phyloP scores from a whole-genome alignment of 2,113 vertebrate species.

The Brienomyrus longianalis region DNA sequence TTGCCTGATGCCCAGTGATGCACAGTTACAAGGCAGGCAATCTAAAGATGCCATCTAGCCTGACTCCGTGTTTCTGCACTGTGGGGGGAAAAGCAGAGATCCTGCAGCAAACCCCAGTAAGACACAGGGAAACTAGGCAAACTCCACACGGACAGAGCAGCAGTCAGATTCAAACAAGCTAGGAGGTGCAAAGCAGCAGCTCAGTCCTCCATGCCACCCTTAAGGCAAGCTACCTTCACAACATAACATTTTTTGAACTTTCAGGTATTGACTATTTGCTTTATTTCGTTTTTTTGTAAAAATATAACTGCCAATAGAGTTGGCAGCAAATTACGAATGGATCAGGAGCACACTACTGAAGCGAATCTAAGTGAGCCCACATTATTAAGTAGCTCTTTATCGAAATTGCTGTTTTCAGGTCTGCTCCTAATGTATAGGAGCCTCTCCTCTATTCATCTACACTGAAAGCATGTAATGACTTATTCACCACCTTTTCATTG shows the following conservation, averaged over 20 bases:
- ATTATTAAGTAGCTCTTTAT: background rate
- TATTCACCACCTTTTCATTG: background rate
- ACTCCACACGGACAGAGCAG: background rate
- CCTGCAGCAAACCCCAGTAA: background rate
- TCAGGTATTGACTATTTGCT: background rate
- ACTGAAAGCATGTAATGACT: background rate
- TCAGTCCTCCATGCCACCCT: background rate
- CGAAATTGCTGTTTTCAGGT: background rate
- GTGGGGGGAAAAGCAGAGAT: background rate
- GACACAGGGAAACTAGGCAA: background rate
- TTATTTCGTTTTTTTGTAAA: background rate
- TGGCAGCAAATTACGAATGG: background rate
- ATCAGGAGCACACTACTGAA: background rate
- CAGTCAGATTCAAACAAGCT: background rate
- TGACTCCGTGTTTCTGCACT: background rate
- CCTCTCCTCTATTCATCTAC: background rate
- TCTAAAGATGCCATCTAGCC: background rate
- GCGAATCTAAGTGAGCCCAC: background rate
- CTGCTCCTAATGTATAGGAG: background rate
- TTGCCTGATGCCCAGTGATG: background rate
- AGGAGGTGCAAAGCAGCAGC: background rate
- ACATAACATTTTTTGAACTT: background rate
- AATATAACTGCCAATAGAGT: background rate
- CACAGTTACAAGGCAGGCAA: background rate
- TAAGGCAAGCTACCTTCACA: background rate